Percentiles rank a stretch among this genome's conserved stretches.
Conservation (phyloP, 2,113 vertebrate species). For the Columbina picui region DNA sequence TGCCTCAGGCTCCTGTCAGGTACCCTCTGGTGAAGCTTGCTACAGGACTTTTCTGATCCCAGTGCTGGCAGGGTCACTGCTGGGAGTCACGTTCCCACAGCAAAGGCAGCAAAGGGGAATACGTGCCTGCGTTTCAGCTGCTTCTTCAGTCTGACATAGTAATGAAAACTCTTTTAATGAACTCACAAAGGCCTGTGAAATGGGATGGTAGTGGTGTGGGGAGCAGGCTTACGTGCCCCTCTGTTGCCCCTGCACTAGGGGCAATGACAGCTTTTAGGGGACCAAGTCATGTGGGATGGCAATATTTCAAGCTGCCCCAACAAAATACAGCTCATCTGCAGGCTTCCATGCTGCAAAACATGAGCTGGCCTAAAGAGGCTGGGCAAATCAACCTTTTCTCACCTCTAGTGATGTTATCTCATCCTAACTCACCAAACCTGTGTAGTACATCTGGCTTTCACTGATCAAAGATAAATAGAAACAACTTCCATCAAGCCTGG, state of each 20-base stretch:
- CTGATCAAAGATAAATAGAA: not conserved
- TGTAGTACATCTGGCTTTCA: not conserved
- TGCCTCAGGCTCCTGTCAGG: not conserved
- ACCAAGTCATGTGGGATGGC: not conserved
- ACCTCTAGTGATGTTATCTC: not conserved
- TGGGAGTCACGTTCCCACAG: accelerated
- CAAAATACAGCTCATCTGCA: not conserved
- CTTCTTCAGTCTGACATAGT: not conserved
- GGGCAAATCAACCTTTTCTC: not conserved
- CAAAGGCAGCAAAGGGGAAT: not conserved
- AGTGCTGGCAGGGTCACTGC: not conserved
- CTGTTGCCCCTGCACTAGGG: not conserved
- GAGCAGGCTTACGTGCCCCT: not conserved
- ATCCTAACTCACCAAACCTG: not conserved
- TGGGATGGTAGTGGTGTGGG: not conserved
- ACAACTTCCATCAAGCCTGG: not conserved
- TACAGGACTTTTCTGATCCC: not conserved
- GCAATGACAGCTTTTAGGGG: not conserved
- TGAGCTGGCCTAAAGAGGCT: not conserved
- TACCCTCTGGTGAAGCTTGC: not conserved
- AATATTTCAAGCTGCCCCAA: not conserved
- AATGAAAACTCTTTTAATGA: not conserved
- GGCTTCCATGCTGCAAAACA: not conserved
- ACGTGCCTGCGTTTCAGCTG: not conserved
- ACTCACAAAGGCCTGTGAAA: not conserved